Percentiles rank a stretch among this genome's conserved stretches.
Conservation (phyloP, 1,140 invertebrate genomes). For the Agrypnia vestita region DNA sequence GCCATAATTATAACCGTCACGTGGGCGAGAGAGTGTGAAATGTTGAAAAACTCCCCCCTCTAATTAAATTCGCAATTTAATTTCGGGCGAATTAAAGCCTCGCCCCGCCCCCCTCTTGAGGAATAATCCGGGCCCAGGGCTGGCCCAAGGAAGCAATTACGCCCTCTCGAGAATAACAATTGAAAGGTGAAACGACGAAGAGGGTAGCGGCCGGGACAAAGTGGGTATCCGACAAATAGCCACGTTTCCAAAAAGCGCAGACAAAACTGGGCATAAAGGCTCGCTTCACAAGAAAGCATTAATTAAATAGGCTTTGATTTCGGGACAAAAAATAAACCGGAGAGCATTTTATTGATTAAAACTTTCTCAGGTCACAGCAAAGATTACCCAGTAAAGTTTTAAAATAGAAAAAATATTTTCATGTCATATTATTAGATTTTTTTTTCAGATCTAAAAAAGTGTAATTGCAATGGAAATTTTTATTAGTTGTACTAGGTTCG, state of each 20-base stretch:
- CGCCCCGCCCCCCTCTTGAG: conserved; percentile 23
- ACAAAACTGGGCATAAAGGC: background rate
- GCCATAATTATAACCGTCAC: conserved; percentile 32
- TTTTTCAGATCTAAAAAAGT: too few species aligned
- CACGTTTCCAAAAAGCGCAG: background rate
- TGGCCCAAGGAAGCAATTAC: conserved; percentile 40
- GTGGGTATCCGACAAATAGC: conserved; percentile 12
- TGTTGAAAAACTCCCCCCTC: conserved; percentile 3
- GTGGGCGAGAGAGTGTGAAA: conserved; percentile 38
- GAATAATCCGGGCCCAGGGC: conserved; percentile 15
- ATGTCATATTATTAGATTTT: too few species aligned
- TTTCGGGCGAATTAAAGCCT: conserved; percentile 37
- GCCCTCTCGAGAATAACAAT: conserved; percentile 40
- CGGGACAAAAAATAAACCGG: background rate
- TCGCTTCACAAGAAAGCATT: background rate
- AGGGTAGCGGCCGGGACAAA: conserved; percentile 3
- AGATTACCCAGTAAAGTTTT: too few species aligned
- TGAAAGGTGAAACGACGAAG: conserved; percentile 22
- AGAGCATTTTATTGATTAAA: background rate
- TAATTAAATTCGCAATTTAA: conserved; percentile 45
- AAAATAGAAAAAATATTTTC: too few species aligned
- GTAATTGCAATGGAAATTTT: too few species aligned
- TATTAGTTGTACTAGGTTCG: too few species aligned
- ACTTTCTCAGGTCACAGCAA: too few species aligned
- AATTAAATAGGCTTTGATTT: conserved; percentile 16